A percentile compares a stretch with the other conserved stretches of the same genome.
These are phyloP conservation scores for Condylostylus longicornis DNA, from an alignment of 1,140 invertebrate genomes.

Conservation along the genomic window DNA sequence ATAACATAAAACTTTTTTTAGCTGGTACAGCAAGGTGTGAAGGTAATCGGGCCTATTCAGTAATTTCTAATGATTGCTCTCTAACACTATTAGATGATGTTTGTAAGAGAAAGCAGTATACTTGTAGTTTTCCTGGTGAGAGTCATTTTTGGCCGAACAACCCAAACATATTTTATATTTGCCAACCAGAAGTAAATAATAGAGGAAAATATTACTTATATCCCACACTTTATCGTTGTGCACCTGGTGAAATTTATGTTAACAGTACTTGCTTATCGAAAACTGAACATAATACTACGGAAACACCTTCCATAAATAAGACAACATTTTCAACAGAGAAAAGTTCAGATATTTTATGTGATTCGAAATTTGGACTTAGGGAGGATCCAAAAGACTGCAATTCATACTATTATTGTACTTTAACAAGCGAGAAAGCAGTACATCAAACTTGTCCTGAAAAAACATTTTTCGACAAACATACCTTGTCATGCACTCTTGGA, in stretches of 20 bases:
- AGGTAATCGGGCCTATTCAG: slow-evolving; percentile 23
- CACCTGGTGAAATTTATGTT: slow-evolving; percentile 23
- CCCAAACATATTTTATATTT: slow-evolving; percentile 30
- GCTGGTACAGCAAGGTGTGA: slow-evolving; percentile 24
- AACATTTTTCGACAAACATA: slow-evolving; percentile 15
- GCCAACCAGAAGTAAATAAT: slow-evolving; percentile 27
- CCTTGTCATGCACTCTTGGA: slow-evolving; percentile 18
- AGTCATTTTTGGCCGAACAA: slow-evolving; percentile 25
- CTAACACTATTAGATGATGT: slow-evolving; percentile 15
- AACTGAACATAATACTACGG: not conserved
- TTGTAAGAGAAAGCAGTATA: slow-evolving; percentile 18
- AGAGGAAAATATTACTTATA: slow-evolving; percentile 20
- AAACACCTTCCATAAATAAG: not conserved
- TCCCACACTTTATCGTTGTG: slow-evolving; percentile 27
- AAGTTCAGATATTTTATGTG: slow-evolving; percentile 11
- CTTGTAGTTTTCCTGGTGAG: slow-evolving; percentile 21
- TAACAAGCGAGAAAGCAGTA: slow-evolving; percentile 12
- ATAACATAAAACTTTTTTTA: slow-evolving; percentile 17
- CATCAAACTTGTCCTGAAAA: slow-evolving; percentile 21
- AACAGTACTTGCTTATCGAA: slow-evolving; percentile 16
- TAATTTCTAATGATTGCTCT: slow-evolving; percentile 23
- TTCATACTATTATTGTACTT: slow-evolving; percentile 27
- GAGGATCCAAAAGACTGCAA: slow-evolving; percentile 17
- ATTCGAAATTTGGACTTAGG: slow-evolving; percentile 18
- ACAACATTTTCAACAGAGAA: not conserved